Evolutionary conservation across 2,113 vertebrate genomes (phyloP).

Genomic region (Calyptomena viridis): DNA sequence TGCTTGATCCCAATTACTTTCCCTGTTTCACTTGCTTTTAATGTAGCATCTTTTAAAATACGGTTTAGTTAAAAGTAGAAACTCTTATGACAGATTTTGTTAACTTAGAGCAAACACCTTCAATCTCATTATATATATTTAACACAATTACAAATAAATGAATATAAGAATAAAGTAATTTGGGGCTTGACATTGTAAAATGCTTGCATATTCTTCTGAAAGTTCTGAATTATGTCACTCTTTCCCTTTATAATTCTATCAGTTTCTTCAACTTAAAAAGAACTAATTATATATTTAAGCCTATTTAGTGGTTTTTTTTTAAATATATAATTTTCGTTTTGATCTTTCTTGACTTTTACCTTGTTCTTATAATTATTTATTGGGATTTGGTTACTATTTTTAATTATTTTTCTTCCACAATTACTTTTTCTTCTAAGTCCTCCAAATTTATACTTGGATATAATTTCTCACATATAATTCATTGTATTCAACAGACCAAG

Average conservation of each 20-base stretch:
- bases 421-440: constrained; percentile 5
- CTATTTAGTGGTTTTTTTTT: not conserved
- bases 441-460: not conserved
- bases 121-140: not conserved
- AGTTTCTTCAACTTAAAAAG: not conserved
- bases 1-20: not conserved
- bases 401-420: not conserved
- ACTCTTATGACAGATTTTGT: not conserved
- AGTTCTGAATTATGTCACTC: not conserved
- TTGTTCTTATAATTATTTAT: not conserved
- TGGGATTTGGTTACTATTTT: not conserved
- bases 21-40: not conserved
- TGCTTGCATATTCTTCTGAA: not conserved
- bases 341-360: not conserved
- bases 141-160: not conserved
- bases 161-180: not conserved
- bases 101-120: not conserved
- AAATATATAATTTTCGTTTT: not conserved
- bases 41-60: not conserved
- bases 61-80: not conserved
- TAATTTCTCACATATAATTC: not conserved
- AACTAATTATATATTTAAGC: not conserved
- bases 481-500: not conserved
- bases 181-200: not conserved
- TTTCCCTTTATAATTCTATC: not conserved